These are phyloP conservation scores for Scaptomyza tumidula DNA, from an alignment of 2,888 invertebrate species.

Conservation along the genomic window DNA sequence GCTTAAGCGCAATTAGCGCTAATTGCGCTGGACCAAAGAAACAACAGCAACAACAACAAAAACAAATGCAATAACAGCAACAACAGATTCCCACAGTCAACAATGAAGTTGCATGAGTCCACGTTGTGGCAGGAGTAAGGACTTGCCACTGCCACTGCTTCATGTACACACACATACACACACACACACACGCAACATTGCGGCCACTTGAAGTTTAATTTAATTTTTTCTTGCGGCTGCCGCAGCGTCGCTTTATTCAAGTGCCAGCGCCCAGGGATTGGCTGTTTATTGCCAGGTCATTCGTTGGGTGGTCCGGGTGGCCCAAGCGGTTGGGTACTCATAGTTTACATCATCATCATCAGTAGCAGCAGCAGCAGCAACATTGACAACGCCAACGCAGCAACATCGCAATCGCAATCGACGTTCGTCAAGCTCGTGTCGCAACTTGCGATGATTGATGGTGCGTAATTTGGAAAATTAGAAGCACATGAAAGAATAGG, in stretches of 20 bases:
- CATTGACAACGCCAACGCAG: constrained; percentile 35
- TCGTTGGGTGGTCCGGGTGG: constrained; percentile 34
- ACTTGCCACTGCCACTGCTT: constrained; percentile 20
- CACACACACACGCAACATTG: constrained; percentile 68
- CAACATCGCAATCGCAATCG: constrained; percentile 51
- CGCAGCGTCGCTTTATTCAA: constrained; percentile 67
- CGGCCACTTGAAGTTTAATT: constrained; percentile 78
- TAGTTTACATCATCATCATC: constrained; percentile 52
- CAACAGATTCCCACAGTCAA: constrained; percentile 52
- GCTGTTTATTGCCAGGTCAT: constrained; percentile 54
- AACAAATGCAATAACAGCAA: constrained; percentile 32
- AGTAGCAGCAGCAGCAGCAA: constrained; percentile 10
- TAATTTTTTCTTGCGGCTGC: constrained; percentile 76
- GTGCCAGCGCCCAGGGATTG: constrained; percentile 69
- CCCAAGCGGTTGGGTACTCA: constrained; percentile 15
- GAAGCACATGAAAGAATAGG: constrained; percentile 62
- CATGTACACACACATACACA: constrained; percentile 30
- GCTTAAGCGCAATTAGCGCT: constrained; percentile 73
- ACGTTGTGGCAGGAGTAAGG: constrained; percentile 22
- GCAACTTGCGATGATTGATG: constrained; percentile 81
- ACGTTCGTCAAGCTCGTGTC: constrained; percentile 73
- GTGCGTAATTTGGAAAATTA: constrained; percentile 82
- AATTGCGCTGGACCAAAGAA: constrained; percentile 60
- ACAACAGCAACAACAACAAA: constrained; percentile 22
- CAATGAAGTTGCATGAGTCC: constrained; percentile 35